Evolutionary conservation across 2,888 invertebrate species (phyloP).

Genomic region (Oscheius sp.): DNA sequence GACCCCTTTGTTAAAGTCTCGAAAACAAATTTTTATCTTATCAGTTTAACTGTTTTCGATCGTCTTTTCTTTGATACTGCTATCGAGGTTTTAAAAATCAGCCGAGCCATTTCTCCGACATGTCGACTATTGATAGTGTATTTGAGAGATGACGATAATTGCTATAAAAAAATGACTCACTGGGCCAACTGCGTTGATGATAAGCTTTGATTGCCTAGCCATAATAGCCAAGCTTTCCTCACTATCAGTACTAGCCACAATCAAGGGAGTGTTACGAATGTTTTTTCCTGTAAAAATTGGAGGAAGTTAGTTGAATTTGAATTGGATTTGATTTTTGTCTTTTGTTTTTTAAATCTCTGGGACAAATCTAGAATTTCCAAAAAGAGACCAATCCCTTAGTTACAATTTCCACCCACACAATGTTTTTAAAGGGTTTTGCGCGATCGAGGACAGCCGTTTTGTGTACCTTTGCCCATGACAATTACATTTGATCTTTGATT

Average conservation of each 20-base stretch:
- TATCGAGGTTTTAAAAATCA: conserved; percentile 10
- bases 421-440: conserved; percentile 1
- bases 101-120: not conserved
- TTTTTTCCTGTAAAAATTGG: conserved; percentile 51
- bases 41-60: conserved; percentile 14
- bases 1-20: not conserved
- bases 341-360: not conserved
- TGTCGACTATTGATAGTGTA: not conserved
- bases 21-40: conserved; percentile 10
- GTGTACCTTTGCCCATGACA: conserved; percentile 3
- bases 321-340: not conserved
- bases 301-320: not conserved
- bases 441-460: conserved; percentile 5
- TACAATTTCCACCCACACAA: not conserved
- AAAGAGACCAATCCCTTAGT: not conserved
- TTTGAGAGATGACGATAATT: not conserved
- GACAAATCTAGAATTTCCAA: not conserved
- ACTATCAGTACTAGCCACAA: conserved; percentile 83
- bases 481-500: not conserved
- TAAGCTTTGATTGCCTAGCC: conserved; percentile 81
- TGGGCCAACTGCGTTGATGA: conserved; percentile 93
- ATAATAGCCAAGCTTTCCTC: conserved; percentile 81
- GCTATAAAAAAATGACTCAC: conserved; percentile 70
- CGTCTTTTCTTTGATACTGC: conserved; percentile 5
- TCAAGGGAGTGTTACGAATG: conserved; percentile 75